Percentiles rank a stretch among this genome's conserved stretches.
Conservation (phyloP, 2,888 invertebrate genomes). For the Drosophila longiperda region DNA sequence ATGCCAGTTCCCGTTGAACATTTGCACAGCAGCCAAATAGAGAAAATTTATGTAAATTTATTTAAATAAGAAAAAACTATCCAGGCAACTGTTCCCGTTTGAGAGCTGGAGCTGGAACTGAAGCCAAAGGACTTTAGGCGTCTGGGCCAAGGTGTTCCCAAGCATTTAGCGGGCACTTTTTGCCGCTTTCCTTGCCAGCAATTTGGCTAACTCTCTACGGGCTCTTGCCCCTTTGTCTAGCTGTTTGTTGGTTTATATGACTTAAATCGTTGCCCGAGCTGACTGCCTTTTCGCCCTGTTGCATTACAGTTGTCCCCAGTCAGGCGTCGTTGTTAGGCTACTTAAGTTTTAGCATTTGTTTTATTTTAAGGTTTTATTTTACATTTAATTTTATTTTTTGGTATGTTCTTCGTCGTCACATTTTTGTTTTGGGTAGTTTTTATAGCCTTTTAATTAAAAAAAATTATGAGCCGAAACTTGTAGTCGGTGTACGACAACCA, state of each 20-base stretch:
- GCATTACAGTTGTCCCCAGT: conserved; percentile 27
- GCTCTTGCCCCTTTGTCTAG: conserved; percentile 31
- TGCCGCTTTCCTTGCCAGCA: conserved; percentile 9
- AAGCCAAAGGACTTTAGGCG: conserved; percentile 3
- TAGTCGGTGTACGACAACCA: conserved; percentile 7
- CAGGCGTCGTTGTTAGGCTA: conserved; percentile 55
- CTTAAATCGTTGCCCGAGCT: conserved; percentile 61
- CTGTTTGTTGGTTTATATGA: conserved; percentile 58
- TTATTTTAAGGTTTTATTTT: neutral
- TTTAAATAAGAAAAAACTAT: conserved; percentile 52
- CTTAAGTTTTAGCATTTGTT: conserved; percentile 46
- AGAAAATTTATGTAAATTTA: conserved; percentile 61
- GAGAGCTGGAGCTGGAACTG: conserved; percentile 24
- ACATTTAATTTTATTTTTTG: neutral
- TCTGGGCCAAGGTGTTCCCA: conserved; percentile 62
- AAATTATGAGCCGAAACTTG: conserved; percentile 53
- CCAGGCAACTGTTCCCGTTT: conserved; percentile 30
- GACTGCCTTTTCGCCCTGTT: conserved; percentile 44
- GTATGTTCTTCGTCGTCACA: conserved; percentile 31
- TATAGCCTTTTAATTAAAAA: conserved; percentile 69
- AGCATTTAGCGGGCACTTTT: conserved; percentile 55
- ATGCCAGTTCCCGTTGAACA: conserved; percentile 41
- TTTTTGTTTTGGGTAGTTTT: conserved; percentile 60
- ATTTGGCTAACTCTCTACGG: conserved; percentile 28
- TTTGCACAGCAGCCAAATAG: conserved; percentile 35